Percentiles rank a stretch among this genome's conserved stretches.
These are phyloP conservation scores for Mercenaria mercenaria DNA, from an alignment of 1,140 invertebrate species.

Conservation along the genomic window DNA sequence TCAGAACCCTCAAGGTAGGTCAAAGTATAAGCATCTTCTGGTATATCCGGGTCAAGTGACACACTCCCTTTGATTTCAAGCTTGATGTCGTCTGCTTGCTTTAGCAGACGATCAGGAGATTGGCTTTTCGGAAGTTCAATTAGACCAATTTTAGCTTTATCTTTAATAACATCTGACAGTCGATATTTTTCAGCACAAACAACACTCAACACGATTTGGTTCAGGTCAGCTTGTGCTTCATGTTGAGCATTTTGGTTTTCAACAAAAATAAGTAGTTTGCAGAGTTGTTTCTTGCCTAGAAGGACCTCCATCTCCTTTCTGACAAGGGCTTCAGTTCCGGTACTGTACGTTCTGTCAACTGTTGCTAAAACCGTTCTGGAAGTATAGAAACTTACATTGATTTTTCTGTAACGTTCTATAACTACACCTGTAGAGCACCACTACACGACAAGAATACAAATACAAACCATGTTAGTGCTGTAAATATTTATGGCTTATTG, in stretches of 20 bases:
- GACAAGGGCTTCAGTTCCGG: conserved; percentile 16
- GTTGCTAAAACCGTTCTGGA: conserved; percentile 60
- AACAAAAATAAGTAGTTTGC: conserved; percentile 61
- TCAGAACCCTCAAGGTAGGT: conserved; percentile 64
- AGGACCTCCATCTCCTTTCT: conserved; percentile 59
- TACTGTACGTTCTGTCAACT: conserved; percentile 46
- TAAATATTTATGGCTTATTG: too few relatives aligned
- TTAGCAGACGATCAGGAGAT: conserved; percentile 58
- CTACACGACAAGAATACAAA: too few relatives aligned
- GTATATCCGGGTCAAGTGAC: conserved; percentile 53
- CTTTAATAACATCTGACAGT: conserved; percentile 51
- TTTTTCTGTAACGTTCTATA: too few relatives aligned
- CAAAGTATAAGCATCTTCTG: conserved; percentile 56
- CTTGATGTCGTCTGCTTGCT: conserved; percentile 62
- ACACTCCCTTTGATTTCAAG: conserved; percentile 59
- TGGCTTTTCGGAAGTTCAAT: conserved; percentile 66
- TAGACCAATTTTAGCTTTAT: conserved; percentile 56
- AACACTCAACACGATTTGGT: conserved; percentile 54
- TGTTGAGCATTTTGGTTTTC: conserved; percentile 41
- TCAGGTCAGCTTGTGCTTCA: neutral
- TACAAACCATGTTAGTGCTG: too few relatives aligned
- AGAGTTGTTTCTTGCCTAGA: conserved; percentile 56
- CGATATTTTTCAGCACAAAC: conserved; percentile 58
- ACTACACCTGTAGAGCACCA: too few relatives aligned
- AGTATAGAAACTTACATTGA: too few relatives aligned